phyloP scores from a whole-genome alignment of 2,797 vertebrate genomes.

The Podarcis lilfordi region DNA sequence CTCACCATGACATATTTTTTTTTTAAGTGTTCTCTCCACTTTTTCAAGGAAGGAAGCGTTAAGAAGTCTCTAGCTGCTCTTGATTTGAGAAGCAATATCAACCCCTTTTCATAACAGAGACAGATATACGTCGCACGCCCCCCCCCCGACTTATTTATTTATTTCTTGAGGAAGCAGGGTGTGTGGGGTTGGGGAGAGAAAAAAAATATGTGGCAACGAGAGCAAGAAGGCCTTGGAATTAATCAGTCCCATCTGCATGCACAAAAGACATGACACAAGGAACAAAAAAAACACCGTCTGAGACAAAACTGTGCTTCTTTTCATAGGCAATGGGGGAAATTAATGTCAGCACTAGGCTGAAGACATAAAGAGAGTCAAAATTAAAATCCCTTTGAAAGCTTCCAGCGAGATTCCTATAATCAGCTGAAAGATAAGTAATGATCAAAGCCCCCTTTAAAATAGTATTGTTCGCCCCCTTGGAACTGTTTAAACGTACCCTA shows the following conservation, averaged over 20 bases:
- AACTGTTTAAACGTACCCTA: constrained; percentile 84
- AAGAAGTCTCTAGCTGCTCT: constrained; percentile 14
- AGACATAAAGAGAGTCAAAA: constrained; percentile 84
- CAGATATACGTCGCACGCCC: constrained; percentile 28
- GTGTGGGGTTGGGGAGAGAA: background rate
- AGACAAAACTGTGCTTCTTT: constrained; percentile 80
- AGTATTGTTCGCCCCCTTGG: constrained; percentile 82
- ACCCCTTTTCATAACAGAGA: constrained; percentile 48
- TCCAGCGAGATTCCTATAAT: constrained; percentile 86
- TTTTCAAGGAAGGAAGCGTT: constrained; percentile 8
- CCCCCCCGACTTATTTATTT: constrained; percentile 56
- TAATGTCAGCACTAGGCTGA: constrained; percentile 84
- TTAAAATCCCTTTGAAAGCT: constrained; percentile 84
- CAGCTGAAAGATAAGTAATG: constrained; percentile 89
- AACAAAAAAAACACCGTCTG: constrained; percentile 75
- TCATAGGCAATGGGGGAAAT: constrained; percentile 83
- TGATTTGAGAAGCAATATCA: constrained; percentile 21
- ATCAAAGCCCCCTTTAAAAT: constrained; percentile 88
- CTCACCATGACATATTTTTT: background rate
- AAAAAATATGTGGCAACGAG: constrained; percentile 32
- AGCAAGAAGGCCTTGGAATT: constrained; percentile 72
- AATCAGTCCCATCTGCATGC: constrained; percentile 82
- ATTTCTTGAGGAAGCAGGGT: constrained; percentile 19
- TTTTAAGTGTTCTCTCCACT: background rate
- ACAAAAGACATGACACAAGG: constrained; percentile 82